These are phyloP conservation scores for Chunga burmeisteri DNA, from an alignment of 2,113 vertebrate species.

Conservation along the genomic window DNA sequence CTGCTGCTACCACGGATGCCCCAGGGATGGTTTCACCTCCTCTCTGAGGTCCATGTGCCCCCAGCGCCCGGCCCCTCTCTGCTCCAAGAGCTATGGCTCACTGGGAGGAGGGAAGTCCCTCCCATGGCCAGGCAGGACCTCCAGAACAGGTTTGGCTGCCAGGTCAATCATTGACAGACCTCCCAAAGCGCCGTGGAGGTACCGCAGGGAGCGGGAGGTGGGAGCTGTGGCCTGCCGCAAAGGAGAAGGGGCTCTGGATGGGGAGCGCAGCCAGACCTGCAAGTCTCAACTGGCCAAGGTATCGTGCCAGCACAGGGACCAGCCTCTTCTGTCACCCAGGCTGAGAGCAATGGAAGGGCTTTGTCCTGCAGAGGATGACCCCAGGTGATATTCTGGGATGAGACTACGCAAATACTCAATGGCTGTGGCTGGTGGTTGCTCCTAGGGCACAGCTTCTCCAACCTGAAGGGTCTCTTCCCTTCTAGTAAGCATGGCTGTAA, in stretches of 20 bases:
- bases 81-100: not conserved
- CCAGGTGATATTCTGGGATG: not conserved
- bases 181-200: not conserved
- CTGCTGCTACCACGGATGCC: not conserved
- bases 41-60: fast-evolving
- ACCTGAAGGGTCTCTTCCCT: not conserved
- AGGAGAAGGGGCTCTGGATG: not conserved
- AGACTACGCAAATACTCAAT: not conserved
- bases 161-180: slow-evolving; percentile 40
- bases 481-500: fast-evolving
- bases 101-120: not conserved
- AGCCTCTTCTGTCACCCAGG: not conserved
- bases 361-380: not conserved
- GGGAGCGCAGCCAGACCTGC: not conserved
- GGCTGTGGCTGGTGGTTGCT: not conserved
- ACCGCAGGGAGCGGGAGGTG: not conserved
- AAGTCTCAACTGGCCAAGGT: not conserved
- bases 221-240: not conserved
- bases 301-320: fast-evolving
- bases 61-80: not conserved
- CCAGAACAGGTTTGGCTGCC: slow-evolving; percentile 49
- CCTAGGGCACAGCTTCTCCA: not conserved
- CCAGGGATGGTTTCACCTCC: not conserved
- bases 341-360: not conserved
- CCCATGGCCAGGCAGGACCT: not conserved